Conservation (phyloP, 2,888 invertebrate species). For the Dilophus febrilis region DNA sequence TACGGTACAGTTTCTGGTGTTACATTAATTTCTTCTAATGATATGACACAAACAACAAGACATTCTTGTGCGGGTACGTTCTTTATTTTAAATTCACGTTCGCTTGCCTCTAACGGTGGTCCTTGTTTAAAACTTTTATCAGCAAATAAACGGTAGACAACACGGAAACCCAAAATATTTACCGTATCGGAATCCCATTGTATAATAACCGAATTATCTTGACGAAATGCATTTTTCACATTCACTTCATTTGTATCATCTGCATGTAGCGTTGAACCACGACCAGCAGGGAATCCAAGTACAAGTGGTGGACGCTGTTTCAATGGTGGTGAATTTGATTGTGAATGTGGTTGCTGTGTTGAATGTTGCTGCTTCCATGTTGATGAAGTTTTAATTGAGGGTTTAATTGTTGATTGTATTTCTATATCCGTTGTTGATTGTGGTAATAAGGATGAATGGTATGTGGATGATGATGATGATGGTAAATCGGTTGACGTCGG, state of each 20-base stretch:
- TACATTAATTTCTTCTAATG: conserved; percentile 73
- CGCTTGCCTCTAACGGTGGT: conserved; percentile 73
- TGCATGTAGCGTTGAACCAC: conserved; percentile 39
- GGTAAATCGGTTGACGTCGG: conserved; percentile 1
- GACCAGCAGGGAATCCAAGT: conserved; percentile 49
- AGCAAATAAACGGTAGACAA: conserved; percentile 77
- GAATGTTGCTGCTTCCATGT: conserved; percentile 24
- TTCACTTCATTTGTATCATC: conserved; percentile 59
- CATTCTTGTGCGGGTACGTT: conserved; percentile 88
- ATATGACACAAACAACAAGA: conserved; percentile 83
- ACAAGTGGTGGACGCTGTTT: conserved; percentile 51
- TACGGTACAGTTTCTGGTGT: conserved; percentile 74
- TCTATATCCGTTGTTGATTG: conserved; percentile 17
- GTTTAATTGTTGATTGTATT: conserved; percentile 11
- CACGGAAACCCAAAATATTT: conserved; percentile 75
- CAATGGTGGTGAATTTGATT: conserved; percentile 6
- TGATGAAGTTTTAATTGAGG: conserved; percentile 30
- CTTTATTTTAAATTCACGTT: conserved; percentile 82
- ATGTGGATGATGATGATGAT: conserved; percentile 7
- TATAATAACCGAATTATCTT: conserved; percentile 74
- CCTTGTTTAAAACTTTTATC: conserved; percentile 82
- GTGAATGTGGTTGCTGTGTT: conserved; percentile 14
- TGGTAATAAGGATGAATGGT: conserved; percentile 13
- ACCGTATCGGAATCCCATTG: conserved; percentile 82
- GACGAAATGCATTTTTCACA: conserved; percentile 64